Conservation (phyloP, 1,140 invertebrate species). For the Venturia canescens region DNA sequence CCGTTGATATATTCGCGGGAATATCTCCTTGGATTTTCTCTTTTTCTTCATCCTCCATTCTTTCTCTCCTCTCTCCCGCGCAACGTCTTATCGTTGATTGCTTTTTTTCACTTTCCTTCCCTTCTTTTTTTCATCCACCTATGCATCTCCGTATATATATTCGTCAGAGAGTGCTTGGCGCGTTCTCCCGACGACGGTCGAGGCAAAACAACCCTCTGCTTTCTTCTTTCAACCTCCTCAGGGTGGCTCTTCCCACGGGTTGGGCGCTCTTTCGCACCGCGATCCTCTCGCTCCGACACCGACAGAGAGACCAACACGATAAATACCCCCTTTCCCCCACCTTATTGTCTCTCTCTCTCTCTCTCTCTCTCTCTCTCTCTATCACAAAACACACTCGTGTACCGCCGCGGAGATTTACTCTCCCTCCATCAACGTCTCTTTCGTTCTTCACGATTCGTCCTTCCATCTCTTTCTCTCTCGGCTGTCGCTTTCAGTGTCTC, state of each 20-base stretch:
- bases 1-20: background rate
- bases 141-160: background rate
- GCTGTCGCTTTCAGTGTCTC: background rate
- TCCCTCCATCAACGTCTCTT: slow-evolving; percentile 15
- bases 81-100: background rate
- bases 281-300: slow-evolving; percentile 1
- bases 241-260: slow-evolving; percentile 23
- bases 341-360: slow-evolving; percentile 2
- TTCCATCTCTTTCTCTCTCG: background rate
- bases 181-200: background rate
- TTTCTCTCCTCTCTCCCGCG: background rate
- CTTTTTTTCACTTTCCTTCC: background rate
- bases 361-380: background rate
- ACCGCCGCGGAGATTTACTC: slow-evolving; percentile 2
- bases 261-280: background rate
- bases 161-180: background rate
- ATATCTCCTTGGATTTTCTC: background rate
- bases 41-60: background rate
- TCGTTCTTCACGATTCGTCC: background rate
- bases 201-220: slow-evolving; percentile 23
- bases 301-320: background rate
- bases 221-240: slow-evolving; percentile 4
- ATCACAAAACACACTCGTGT: background rate
- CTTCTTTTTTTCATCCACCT: background rate
- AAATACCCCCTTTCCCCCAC: background rate